Base-by-base conservation (phyloP, 1,140 invertebrate species). In the Lordiphosa stackelbergi region DNA sequence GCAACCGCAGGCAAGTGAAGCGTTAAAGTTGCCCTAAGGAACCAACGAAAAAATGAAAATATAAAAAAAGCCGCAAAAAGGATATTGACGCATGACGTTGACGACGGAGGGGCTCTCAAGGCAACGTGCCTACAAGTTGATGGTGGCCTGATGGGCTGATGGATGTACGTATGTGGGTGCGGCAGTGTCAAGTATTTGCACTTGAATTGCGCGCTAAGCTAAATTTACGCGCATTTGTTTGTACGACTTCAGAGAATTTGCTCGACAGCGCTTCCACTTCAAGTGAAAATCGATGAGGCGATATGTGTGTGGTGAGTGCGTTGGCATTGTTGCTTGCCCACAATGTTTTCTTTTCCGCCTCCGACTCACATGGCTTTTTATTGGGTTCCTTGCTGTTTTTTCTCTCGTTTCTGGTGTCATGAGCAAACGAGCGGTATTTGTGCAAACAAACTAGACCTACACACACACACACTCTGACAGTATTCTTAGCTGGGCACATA, bases 151-250 rank as follows among this genome's bases (percentile, higher is more conserved):
- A 40, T 37, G 45, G 64, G 37, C 47, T 52, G 60, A 52, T 7
- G 51, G 34, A 11, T 49, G 11, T 38, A 56, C 61, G 24, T 8
- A 24, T 24, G 9, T 65, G 72, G 69, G 72, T 81, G 77, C 72
- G 75, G 75, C 77, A 71, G 68, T 83, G 77, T 83, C 77, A 83
- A 83, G 77, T 83, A 84, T 84, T 83, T 83, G 73, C 77, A 77
- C 72, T 84, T 69, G 66, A 70, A 70, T 58, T 64, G 68, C 68
- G 78, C 69, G 77, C 78, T 78, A 83, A 84, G 77, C 77, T 61
- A 84, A 83, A 84, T 81, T 83, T 84, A 78, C 77, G 77, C 77
- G 78, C 77, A 77, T 83, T 83, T 83, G 77, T 75, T 83, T 83
- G 77, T 65, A 57, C 63, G 77, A 59, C 71, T 81, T 59, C 55